Evolutionary conservation across 2,888 invertebrate species (phyloP).

Genomic region (Anthrax anthrax): DNA sequence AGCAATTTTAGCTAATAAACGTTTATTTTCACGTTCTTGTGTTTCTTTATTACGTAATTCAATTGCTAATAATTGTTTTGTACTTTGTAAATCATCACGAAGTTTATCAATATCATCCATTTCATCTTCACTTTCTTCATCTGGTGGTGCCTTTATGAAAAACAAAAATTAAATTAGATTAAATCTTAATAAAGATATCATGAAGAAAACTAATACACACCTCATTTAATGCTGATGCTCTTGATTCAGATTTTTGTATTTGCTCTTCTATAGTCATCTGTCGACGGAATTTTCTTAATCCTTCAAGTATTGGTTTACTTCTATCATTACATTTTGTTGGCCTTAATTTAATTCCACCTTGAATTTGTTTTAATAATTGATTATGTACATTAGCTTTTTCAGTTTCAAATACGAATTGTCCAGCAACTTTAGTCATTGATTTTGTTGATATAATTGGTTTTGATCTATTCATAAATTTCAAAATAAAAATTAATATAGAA

Average conservation of each 20-base stretch:
- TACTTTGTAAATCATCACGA: conserved; percentile 79
- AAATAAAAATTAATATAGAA: not conserved
- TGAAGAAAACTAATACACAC: conserved; percentile 21
- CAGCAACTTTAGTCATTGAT: conserved; percentile 52
- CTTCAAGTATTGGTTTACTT: conserved; percentile 69
- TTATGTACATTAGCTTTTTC: conserved; percentile 71
- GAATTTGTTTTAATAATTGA: conserved; percentile 65
- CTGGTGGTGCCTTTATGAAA: conserved; percentile 21
- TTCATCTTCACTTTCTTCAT: conserved; percentile 63
- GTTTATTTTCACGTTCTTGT: conserved; percentile 72
- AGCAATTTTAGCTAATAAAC: conserved; percentile 60
- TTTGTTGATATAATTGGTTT: conserved; percentile 44
- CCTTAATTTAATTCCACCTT: conserved; percentile 59
- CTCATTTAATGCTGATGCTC: conserved; percentile 34
- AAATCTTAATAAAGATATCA: not conserved
- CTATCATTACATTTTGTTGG: conserved; percentile 70
- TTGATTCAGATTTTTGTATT: conserved; percentile 68
- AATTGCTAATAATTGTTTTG: conserved; percentile 77
- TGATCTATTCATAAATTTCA: conserved; percentile 33
- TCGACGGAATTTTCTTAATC: conserved; percentile 71
- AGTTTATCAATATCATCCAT: conserved; percentile 85
- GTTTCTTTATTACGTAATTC: conserved; percentile 77
- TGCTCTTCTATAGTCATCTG: conserved; percentile 86
- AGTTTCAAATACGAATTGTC: conserved; percentile 76
- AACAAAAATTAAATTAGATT: not conserved